Base-by-base conservation (phyloP, 2,888 invertebrate species). In the Catocala fraxini region DNA sequence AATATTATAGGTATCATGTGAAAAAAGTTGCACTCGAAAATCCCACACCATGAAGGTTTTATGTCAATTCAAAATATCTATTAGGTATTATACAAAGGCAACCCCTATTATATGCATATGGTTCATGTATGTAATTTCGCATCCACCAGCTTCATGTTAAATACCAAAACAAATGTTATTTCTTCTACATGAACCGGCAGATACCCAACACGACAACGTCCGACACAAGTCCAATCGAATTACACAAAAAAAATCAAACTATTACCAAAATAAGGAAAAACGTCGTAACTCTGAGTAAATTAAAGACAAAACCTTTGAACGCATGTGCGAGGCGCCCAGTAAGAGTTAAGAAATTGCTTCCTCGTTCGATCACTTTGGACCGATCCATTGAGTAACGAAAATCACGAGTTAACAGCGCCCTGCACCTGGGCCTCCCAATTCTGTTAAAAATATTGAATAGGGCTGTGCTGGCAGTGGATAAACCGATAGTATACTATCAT, bases 341-440 rank as follows among this genome's bases (percentile, higher is more conserved):
- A 55, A 62, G 48, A 74, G 77, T 82, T 92, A 93, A 93, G 91
- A 91, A 90, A 92, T 93, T 93, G 91, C 85, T 85, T 85, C 80
- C 81, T 76, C 63, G 69, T 73, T 76, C 76, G 80, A 82, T 80
- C 76, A 73, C 79, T 78, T 83, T 80, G 70, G 78, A 75, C 79
- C 73, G 79, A 84, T 80, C 81, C 89, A 86, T 91, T 91, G 92
- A 92, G 91, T 91, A 89, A 83, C 70, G 83, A 81, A 91, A 93
- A 93, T 92, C 93, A 89, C 82, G 83, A 87, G 84, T 69, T 72
- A 78, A 81, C 78, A 70, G 56, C 66, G 47, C 53, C 53, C 65
- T 25, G 66, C 92, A 92, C 90, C 91, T 92, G 92, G 74, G 54
- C 35, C 74, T 72, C 80, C 77, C 83, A 81, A 84, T 87, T 83